Conservation (phyloP, 2,888 invertebrate genomes). For the Melipona bicolor region DNA sequence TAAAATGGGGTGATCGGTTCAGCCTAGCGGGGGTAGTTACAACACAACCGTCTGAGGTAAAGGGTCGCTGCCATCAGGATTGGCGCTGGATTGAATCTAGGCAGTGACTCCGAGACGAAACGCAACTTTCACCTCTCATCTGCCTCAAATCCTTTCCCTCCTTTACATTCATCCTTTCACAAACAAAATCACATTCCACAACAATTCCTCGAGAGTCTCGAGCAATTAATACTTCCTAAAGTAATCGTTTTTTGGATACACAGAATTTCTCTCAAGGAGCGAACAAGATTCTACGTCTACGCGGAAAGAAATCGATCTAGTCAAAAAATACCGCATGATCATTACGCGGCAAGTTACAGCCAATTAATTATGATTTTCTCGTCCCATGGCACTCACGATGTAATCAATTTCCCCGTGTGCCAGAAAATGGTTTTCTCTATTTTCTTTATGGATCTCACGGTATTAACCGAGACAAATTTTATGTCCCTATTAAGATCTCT, state of each 20-base stretch:
- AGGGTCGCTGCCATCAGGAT: too few species aligned
- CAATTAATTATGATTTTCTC: constrained; percentile 80
- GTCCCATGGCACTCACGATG: constrained; percentile 58
- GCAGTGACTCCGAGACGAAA: too few species aligned
- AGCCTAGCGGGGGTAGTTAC: too few species aligned
- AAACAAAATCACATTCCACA: too few species aligned
- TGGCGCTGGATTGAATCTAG: too few species aligned
- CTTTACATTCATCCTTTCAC: too few species aligned
- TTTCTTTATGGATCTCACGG: not conserved
- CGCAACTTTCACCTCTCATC: too few species aligned
- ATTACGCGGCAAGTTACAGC: constrained; percentile 80
- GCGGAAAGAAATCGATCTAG: constrained; percentile 44
- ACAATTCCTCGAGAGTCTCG: not conserved
- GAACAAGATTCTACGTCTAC: too few species aligned
- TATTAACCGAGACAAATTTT: constrained; percentile 66
- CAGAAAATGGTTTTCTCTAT: constrained; percentile 51
- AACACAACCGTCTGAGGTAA: too few species aligned
- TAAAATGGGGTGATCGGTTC: too few species aligned
- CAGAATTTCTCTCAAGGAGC: not conserved
- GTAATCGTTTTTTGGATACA: not conserved
- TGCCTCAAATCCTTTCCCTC: too few species aligned
- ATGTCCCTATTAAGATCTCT: constrained; percentile 76
- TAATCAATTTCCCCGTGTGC: constrained; percentile 76
- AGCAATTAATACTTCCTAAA: not conserved
- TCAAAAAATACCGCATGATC: constrained; percentile 53